Base-by-base conservation (phyloP, 92 coral and sea anemone species). In the Porites lobata region DNA sequence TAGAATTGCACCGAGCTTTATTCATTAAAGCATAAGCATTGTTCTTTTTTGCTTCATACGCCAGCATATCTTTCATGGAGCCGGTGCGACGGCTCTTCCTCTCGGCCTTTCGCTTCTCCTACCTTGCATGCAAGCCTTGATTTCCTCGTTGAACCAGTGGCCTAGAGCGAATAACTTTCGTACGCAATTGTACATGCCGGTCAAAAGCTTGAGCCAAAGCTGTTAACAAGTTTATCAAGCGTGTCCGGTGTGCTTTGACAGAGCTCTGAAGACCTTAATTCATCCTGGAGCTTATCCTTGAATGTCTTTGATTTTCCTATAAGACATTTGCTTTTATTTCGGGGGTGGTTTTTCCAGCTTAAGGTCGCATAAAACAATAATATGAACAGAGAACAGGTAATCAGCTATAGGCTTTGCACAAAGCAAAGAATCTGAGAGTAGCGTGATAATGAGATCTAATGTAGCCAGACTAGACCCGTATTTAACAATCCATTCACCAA, bases 41-140 rank as follows among this genome's bases (percentile, higher is more conserved):
- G 83, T 91, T 91, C 91, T 91, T 91, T 75, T 75, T 89, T 20
- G 68, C 83, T 89, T 89, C 76, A 50, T 79, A 85, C 54, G 66
- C 86, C 71, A 66, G 75, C 90, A 86, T 79, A 71, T 90, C 93
- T 20, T 65, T 87, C 9, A 43, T 63, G 77, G 68, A 65, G 82
- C 93, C 87, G 17, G 93, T 90, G 12, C 94, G 75, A 58, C 94
- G 88, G 91, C 94, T 87, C 83, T 77, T 87, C 47, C 86, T 78
- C 86, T 90, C 87, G 54, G 90, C 90, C 79, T 86, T 90, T 62
- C 93, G 75, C 57, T 80, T 86, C 77, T 90, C 86, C 84, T 88
- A 79, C 79, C 90, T 90, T 64, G 90, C 90, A n/a, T n/a, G n/a
- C n/a, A n/a, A 12, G 15, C 81, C 51, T 75, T 84, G 56, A 90